phyloP scores from a whole-genome alignment of 2,888 invertebrate species.

The Ophioninae sp. region DNA sequence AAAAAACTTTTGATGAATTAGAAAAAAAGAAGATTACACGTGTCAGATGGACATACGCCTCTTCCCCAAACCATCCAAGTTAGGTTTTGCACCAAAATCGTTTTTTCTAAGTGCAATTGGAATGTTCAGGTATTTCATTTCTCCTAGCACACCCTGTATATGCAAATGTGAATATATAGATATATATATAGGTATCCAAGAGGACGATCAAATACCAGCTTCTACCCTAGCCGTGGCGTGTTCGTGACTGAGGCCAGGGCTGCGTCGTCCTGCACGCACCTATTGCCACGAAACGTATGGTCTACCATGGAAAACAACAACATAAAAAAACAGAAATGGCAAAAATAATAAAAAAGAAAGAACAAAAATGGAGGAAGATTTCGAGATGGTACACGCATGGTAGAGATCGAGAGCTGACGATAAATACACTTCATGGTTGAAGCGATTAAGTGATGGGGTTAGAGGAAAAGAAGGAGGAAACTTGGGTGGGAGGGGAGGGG shows the following conservation, averaged over 20 bases:
- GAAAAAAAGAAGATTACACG: no score
- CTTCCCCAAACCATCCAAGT: no score
- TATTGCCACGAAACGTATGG: slow-evolving; percentile 62
- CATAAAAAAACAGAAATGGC: neutral
- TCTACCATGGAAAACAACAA: slow-evolving; percentile 9
- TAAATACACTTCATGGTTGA: slow-evolving; percentile 45
- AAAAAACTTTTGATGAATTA: no score
- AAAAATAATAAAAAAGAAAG: slow-evolving; percentile 21
- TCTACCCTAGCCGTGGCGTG: slow-evolving; percentile 59
- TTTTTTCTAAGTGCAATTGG: no score
- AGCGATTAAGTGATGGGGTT: slow-evolving; percentile 49
- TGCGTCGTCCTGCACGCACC: slow-evolving; percentile 67
- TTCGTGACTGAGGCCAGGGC: slow-evolving; percentile 70
- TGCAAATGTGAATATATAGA: slow-evolving; percentile 70
- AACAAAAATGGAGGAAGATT: slow-evolving; percentile 43
- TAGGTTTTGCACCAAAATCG: no score
- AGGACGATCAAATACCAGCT: slow-evolving; percentile 76
- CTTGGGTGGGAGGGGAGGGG: neutral
- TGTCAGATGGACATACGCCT: no score
- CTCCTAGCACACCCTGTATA: slow-evolving; percentile 52
- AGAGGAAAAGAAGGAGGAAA: neutral
- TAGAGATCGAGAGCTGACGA: slow-evolving; percentile 41
- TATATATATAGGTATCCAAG: slow-evolving; percentile 59
- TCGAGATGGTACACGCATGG: slow-evolving; percentile 16
- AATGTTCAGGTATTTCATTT: no score